Conservation (phyloP, 92 coral and sea anemone genomes). For the Palythoa grandis region DNA sequence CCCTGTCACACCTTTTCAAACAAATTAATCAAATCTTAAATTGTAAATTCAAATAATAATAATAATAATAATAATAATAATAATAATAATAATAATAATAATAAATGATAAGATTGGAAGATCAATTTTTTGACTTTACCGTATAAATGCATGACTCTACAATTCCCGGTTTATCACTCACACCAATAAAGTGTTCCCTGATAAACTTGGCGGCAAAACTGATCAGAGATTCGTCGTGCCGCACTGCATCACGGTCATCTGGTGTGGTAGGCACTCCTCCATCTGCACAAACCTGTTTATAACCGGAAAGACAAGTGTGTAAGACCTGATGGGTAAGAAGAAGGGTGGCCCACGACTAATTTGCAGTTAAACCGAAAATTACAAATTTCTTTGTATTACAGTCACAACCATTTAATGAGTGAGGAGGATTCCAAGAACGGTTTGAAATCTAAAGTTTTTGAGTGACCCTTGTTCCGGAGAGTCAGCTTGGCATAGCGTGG, state of each 20-base stretch:
- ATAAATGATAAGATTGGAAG: background rate
- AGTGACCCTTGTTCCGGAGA: too few species aligned
- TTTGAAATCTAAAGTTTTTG: too few species aligned
- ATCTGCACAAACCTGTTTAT: conserved; percentile 36
- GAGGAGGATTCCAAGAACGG: too few species aligned
- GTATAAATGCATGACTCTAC: conserved; percentile 76
- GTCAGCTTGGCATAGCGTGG: too few species aligned
- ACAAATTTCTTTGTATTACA: too few species aligned
- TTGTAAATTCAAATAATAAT: too few species aligned
- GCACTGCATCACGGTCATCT: conserved; percentile 42
- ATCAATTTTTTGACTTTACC: conserved; percentile 42
- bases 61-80: too few species aligned
- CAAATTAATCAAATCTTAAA: too few species aligned
- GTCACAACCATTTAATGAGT: too few species aligned
- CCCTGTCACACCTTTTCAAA: too few species aligned
- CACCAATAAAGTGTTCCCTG: conserved; percentile 63
- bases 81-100: background rate
- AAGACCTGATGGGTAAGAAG: background rate
- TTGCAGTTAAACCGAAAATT: background rate
- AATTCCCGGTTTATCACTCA: conserved; percentile 73
- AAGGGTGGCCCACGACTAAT: background rate
- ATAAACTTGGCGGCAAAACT: conserved; percentile 47
- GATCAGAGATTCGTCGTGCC: conserved; percentile 51
- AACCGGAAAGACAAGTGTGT: background rate
- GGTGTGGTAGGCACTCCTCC: conserved; percentile 21